These are phyloP conservation scores for Sericinus montela DNA, from an alignment of 2,888 invertebrate species.

Conservation along the genomic window DNA sequence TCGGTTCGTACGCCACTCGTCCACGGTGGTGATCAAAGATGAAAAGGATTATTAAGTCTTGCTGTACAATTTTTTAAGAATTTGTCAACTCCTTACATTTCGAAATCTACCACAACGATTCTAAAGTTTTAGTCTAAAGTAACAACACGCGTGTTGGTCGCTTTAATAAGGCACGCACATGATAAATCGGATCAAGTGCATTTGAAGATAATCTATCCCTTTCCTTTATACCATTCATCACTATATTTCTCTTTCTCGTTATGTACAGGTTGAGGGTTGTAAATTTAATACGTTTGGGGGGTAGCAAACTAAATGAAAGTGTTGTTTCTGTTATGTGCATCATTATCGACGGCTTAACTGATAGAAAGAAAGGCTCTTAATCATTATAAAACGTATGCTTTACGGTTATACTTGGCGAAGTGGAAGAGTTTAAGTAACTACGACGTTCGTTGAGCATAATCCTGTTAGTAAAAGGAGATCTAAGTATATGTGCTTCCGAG, in stretches of 20 bases:
- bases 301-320: conserved; percentile 70
- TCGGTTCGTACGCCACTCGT: no score
- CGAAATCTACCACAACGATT: conserved; percentile 29
- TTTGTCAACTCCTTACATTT: conserved; percentile 17
- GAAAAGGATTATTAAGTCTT: no score
- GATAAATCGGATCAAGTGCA: conserved; percentile 73
- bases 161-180: conserved; percentile 72
- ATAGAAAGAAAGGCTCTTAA: conserved; percentile 58
- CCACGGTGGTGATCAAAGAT: no score
- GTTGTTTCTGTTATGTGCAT: conserved; percentile 54
- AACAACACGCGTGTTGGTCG: conserved; percentile 62
- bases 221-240: conserved; percentile 32
- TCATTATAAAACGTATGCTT: conserved; percentile 63
- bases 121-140: conserved; percentile 55
- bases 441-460: conserved; percentile 17
- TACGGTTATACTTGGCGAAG: conserved; percentile 45
- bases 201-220: conserved; percentile 38
- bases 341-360: conserved; percentile 67
- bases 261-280: conserved; percentile 40
- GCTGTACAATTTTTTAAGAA: no score
- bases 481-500: background rate
- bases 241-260: conserved; percentile 40
- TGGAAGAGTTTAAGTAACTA: conserved; percentile 27
- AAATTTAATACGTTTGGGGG: conserved; percentile 53
- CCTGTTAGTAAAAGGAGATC: conserved; percentile 13